Evolutionary conservation across 2,113 vertebrate species (phyloP).

Genomic region (Osmerus mordax): DNA sequence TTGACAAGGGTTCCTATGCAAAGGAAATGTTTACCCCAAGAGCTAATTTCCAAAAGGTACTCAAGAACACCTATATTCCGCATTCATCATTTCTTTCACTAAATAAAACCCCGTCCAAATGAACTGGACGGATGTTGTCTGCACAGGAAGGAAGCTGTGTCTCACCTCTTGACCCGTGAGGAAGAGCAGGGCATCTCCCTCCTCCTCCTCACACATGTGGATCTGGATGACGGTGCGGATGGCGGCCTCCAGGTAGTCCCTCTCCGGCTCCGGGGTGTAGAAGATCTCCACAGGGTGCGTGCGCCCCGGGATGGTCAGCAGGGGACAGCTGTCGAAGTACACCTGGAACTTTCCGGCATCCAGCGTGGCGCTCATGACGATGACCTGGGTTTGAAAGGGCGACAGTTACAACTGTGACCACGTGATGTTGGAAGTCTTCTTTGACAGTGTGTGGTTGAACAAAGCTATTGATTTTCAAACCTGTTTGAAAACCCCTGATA

Average conservation of each 20-base stretch:
- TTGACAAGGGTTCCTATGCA: too few relatives aligned
- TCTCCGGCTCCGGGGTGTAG: slow-evolving; percentile 93
- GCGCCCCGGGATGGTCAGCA: slow-evolving; percentile 94
- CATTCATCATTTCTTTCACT: too few relatives aligned
- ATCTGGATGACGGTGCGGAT: slow-evolving; percentile 96
- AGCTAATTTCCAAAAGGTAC: too few relatives aligned
- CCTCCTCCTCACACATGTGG: slow-evolving; percentile 96
- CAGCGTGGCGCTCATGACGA: slow-evolving; percentile 94
- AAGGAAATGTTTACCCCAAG: too few relatives aligned
- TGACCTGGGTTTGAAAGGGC: slow-evolving; percentile 72
- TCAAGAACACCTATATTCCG: too few relatives aligned
- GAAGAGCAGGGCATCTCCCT: slow-evolving; percentile 90
- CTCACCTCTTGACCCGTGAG: slow-evolving; percentile 95
- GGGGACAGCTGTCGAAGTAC: slow-evolving; percentile 94
- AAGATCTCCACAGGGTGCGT: slow-evolving; percentile 98
- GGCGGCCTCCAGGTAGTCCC: slow-evolving; percentile 94
- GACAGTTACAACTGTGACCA: too few relatives aligned
- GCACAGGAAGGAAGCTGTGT: too few relatives aligned
- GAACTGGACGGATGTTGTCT: too few relatives aligned
- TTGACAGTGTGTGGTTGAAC: too few relatives aligned
- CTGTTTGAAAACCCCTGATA: too few relatives aligned
- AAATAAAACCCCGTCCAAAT: too few relatives aligned
- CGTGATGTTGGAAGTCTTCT: neutral
- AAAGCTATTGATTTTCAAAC: too few relatives aligned
- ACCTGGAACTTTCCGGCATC: slow-evolving; percentile 97